phyloP scores from a whole-genome alignment of 1,140 invertebrate species.

The Meloidogyne exigua region DNA sequence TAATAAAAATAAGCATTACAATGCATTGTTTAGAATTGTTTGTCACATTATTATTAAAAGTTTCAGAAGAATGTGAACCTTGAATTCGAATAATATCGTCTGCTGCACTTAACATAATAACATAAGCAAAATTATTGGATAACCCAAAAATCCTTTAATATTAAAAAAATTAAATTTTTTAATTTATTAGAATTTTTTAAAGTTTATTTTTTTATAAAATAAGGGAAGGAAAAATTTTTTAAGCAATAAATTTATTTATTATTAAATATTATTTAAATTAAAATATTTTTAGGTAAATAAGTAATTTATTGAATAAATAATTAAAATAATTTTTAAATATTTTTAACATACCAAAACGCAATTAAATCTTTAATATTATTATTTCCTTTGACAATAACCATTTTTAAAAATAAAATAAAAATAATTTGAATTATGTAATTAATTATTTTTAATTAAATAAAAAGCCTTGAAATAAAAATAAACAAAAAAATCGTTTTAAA shows the following conservation, averaged over 20 bases:
- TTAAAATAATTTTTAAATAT: not conserved
- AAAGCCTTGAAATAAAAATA: too few relatives aligned
- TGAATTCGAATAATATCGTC: conserved; percentile 40
- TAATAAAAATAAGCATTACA: not conserved
- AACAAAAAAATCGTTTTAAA: too few relatives aligned
- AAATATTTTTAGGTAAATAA: too few relatives aligned
- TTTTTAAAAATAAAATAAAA: not conserved
- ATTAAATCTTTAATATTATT: not conserved
- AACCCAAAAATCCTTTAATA: conserved; percentile 41
- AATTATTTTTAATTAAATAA: too few relatives aligned
- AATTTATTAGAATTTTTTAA: not conserved
- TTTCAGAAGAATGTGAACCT: not conserved
- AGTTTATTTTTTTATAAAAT: too few relatives aligned
- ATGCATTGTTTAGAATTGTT: not conserved
- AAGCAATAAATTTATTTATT: too few relatives aligned
- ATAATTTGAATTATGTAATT: too few relatives aligned
- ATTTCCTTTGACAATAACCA: not conserved
- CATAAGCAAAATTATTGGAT: conserved; percentile 42
- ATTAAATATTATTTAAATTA: too few relatives aligned
- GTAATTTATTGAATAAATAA: too few relatives aligned
- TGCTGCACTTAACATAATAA: conserved; percentile 44
- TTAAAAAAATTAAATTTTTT: not conserved
- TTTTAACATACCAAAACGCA: not conserved
- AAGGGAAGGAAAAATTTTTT: too few relatives aligned
- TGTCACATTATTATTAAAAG: not conserved